Evolutionary conservation across 2,888 invertebrate species (phyloP), one percentile per base, ranked within the genome.

Genomic region (Conops quadrifasciatus): DNA sequence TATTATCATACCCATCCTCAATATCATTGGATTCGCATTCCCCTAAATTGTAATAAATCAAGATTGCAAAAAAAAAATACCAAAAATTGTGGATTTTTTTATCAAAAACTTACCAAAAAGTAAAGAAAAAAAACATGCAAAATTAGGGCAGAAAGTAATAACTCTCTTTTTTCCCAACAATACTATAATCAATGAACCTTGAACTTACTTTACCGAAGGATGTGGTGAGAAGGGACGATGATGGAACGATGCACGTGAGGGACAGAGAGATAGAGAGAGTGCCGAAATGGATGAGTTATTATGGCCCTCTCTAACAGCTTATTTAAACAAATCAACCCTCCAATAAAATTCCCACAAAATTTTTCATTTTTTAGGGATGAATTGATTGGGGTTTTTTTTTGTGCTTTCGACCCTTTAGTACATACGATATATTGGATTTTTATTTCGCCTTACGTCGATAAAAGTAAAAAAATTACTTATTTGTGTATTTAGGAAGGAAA

Each of bases 311-410:
- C 4, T 49, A 49, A 49, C 49, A 49, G 49, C 19, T 49, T 49
- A 49, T 49, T 49, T 49, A 49, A 49, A n/a, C 19, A 49, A 49
- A 49, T 49, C 49, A 49, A 49, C 49, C 49, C 49, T 49, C 49
- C 49, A 49, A 49, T 49, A 49, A 49, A 16, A 16, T 49, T n/a
- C 49, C 49, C 15, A 13, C 15, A 49, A 49, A 3, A 49, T 49
- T 49, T 45, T 9, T 49, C 19, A n/a, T 49, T 49, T 19, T 49
- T 49, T 49, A 19, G 49, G 49, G n/a, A n/a, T 4, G 19, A 49
- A 16, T 49, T 49, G n/a, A 49, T n/a, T 49, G 5, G 0, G 49
- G 49, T 49, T 49, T 49, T 49, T 49, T 49, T 49, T 49, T 49
- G 15, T 49, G 49, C n/a, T 3, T 1, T 9, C 36, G 4, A 9